Evolutionary conservation across 2,797 vertebrate genomes (phyloP), one percentile per base, ranked within the genome.

Genomic region (Channa striata): DNA sequence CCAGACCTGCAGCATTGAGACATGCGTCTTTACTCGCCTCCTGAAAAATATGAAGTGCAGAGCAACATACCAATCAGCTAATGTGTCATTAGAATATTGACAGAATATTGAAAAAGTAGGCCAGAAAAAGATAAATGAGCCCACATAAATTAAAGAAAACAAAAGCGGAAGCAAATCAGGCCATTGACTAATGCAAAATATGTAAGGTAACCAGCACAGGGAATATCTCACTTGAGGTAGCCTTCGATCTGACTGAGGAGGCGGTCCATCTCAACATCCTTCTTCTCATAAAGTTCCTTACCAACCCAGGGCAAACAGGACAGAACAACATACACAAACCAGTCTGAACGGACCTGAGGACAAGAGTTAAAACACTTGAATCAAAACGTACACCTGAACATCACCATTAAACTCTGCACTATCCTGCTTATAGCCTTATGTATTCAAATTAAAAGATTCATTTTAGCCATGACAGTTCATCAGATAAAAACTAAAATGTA

Each of bases 271-370:
- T 99, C 98, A 13, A 97, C 97, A 20, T 99, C 98, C 87, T 99
- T 99, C 90, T 99, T 99, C 89, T 99, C 98, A 14, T 99, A 98
- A 1, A 99, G 91, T 74, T 99, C 97, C 87, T 99, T 99, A 5
- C 98, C 98, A 48, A 99, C 97, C 98, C 98, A 99, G 60, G 98
- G 98, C 82, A 99, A 93, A 69, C 96, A 97, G 4, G 97, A 97
- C 53, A 99, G 92, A 77, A 99, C 96, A 0, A 96, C 95, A 37
- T 95, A 97, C 68, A 99, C 94, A 39, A 98, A 99, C 98, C 98
- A 99, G 92, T 99, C 98, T 11, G 95, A 96, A 19, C 98, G 96
- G 40, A 99, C 98, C 98, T 99, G 72, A 16, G 8, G n/a, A 52
- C 4, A 48, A 8, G 67, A 25, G 70, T 8, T 20, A 33, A 1